A percentile compares a stretch with the other conserved stretches of the same genome.
phyloP scores from a whole-genome alignment of 30 jellyfish, hydroid and myxozoan genomes.

The Chrysaora quinquecirrha region DNA sequence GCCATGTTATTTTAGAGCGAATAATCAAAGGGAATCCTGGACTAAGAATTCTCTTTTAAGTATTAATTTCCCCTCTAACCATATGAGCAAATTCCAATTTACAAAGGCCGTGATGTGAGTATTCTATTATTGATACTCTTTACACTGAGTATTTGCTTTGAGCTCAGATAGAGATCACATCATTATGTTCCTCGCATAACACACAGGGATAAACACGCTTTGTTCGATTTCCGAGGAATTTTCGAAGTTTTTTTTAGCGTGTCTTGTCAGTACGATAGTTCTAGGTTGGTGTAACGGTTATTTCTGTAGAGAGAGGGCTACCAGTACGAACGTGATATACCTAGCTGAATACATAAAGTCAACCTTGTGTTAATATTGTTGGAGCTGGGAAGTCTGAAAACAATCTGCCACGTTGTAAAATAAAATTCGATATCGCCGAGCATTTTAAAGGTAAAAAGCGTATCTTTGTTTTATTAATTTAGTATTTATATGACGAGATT shows the following conservation, averaged over 20 bases:
- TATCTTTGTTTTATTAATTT: not conserved
- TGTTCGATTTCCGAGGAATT: not conserved
- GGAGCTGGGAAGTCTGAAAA: too few species aligned
- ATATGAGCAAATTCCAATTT: not conserved
- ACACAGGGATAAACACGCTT: conserved; percentile 5
- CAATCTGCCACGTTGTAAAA: too few species aligned
- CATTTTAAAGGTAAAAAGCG: not conserved
- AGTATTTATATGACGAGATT: not conserved
- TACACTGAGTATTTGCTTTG: not conserved
- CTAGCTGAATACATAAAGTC: too few species aligned
- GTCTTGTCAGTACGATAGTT: not conserved
- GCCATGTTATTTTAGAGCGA: not conserved
- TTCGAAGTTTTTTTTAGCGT: not conserved
- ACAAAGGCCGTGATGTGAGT: not conserved
- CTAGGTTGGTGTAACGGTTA: not conserved
- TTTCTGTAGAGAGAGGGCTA: not conserved
- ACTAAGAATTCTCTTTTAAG: not conserved
- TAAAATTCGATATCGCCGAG: too few species aligned
- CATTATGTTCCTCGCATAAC: not conserved
- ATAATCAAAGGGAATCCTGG: not conserved
- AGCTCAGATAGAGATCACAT: conserved; percentile 1
- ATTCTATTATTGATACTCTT: not conserved
- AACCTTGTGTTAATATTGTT: too few species aligned
- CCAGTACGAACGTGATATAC: not conserved
- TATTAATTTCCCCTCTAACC: not conserved